Percentiles rank a stretch among this genome's conserved stretches.
Conservation (phyloP, 1,140 invertebrate genomes). For the Drosophila nasuta region DNA sequence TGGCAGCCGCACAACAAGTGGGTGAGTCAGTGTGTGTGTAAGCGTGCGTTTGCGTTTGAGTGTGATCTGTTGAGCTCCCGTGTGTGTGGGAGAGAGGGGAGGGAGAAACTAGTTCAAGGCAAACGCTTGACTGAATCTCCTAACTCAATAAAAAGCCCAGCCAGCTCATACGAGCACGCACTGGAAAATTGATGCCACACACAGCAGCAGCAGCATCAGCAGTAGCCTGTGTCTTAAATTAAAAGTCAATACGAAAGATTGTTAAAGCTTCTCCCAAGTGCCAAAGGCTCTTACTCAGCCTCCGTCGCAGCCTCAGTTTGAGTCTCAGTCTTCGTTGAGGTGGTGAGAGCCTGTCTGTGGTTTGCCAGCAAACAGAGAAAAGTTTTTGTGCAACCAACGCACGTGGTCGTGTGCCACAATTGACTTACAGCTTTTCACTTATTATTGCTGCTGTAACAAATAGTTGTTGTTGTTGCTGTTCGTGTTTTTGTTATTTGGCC, state of each 20-base stretch:
- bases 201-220: conserved; percentile 4
- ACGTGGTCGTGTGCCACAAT: conserved; percentile 57
- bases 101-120: conserved; percentile 64
- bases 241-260: conserved; percentile 61
- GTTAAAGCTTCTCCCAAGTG: conserved; percentile 15
- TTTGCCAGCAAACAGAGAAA: conserved; percentile 35
- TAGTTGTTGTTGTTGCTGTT: conserved; percentile 10
- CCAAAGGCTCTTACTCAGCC: not conserved
- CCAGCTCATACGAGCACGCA: conserved; percentile 40
- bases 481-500: conserved; percentile 22
- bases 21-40: conserved; percentile 2
- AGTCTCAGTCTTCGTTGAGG: not conserved
- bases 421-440: conserved; percentile 69
- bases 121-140: conserved; percentile 25
- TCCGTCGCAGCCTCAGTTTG: not conserved
- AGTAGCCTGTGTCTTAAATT: conserved; percentile 44
- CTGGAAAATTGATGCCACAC: conserved; percentile 44
- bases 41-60: not conserved
- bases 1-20: conserved; percentile 43
- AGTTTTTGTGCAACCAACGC: conserved; percentile 45
- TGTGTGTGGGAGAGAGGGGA: conserved; percentile 15
- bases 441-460: conserved; percentile 33
- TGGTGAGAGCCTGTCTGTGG: not conserved
- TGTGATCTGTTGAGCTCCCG: conserved; percentile 25
- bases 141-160: conserved; percentile 61